Conservation (phyloP, 1,140 invertebrate species). For the Tetramorium simillimum region DNA sequence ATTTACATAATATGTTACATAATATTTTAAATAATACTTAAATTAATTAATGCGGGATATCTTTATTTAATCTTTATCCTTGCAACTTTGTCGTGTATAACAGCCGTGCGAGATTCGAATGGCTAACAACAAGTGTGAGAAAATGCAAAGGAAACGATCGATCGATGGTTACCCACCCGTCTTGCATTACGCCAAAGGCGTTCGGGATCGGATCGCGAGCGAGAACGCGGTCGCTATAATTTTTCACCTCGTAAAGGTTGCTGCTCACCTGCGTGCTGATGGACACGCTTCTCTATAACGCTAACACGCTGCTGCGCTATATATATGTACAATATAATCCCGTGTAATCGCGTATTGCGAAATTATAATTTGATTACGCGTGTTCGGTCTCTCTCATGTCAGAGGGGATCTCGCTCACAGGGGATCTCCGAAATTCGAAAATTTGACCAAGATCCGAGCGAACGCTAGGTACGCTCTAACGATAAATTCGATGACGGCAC, state of each 20-base stretch:
- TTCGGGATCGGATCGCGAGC: constrained; percentile 7
- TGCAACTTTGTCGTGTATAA: background rate
- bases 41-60: too few relatives aligned
- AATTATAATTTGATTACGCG: background rate
- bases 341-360: background rate
- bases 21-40: too few relatives aligned
- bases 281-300: background rate
- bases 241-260: constrained; percentile 40
- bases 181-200: background rate
- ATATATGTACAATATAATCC: background rate
- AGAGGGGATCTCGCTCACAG: too few relatives aligned
- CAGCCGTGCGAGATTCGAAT: constrained; percentile 7
- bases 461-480: too few relatives aligned
- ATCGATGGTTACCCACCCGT: background rate
- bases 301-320: too few relatives aligned
- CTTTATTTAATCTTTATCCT: too few relatives aligned
- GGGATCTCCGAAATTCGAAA: background rate
- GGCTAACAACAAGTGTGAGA: constrained; percentile 17
- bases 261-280: background rate
- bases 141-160: constrained; percentile 34
- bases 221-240: constrained; percentile 30
- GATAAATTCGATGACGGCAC: too few relatives aligned
- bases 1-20: too few relatives aligned
- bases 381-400: too few relatives aligned
- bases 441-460: background rate